A percentile compares a stretch with the other conserved stretches of the same genome.
Evolutionary conservation across 2,113 vertebrate species (phyloP).

Genomic region (Struthidea cinerea): DNA sequence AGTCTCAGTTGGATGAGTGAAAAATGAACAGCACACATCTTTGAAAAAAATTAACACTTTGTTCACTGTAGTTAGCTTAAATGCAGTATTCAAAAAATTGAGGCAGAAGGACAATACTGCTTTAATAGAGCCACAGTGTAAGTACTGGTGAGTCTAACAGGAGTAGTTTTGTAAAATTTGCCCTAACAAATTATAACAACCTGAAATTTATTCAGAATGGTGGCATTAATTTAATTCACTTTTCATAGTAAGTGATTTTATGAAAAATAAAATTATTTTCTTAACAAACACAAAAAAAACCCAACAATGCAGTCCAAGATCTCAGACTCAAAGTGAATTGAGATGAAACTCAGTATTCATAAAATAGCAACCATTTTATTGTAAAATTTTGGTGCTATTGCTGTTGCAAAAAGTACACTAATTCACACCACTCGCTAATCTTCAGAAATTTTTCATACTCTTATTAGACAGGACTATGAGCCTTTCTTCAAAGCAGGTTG

Average conservation of each 20-base stretch:
- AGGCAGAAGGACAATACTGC: neutral
- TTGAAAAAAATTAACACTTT: neutral
- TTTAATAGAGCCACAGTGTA: neutral
- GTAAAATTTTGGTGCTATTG: neutral
- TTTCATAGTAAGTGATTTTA: neutral
- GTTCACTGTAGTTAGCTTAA: neutral
- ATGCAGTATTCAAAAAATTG: neutral
- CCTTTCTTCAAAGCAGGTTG: neutral
- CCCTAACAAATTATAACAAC: neutral
- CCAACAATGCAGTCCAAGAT: neutral
- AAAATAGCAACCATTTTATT: neutral
- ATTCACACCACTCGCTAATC: neutral
- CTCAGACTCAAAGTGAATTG: neutral
- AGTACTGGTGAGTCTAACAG: neutral
- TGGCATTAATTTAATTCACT: neutral
- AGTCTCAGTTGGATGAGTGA: neutral
- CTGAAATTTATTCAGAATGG: neutral
- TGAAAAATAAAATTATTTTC: neutral
- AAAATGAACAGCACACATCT: neutral
- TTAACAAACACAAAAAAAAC: neutral
- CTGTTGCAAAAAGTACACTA: neutral
- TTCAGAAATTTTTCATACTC: neutral
- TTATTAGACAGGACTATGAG: neutral
- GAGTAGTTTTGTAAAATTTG: neutral
- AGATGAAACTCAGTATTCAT: neutral